phyloP scores from a whole-genome alignment of 2,113 vertebrate species.

The Strigops habroptila region DNA sequence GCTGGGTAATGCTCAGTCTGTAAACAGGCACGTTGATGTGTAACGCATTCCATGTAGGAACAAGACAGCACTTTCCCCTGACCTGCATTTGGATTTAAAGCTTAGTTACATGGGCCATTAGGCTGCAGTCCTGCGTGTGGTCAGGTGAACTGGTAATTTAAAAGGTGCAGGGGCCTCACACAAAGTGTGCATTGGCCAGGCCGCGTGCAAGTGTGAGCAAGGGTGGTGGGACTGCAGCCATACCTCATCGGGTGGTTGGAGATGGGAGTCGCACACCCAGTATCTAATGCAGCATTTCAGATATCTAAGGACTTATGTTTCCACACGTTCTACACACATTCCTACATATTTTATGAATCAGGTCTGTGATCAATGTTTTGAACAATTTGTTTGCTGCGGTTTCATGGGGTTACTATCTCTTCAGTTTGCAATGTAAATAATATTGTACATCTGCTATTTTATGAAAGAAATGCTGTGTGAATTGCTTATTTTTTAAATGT shows the following conservation, averaged over 20 bases:
- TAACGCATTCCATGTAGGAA: neutral
- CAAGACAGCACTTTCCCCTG: neutral
- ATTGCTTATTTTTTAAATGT: conserved; percentile 65
- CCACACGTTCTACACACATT: neutral
- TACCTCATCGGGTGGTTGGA: neutral
- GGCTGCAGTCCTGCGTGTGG: neutral
- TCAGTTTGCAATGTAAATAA: conserved; percentile 71
- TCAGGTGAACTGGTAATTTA: neutral
- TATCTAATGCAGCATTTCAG: neutral
- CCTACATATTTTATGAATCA: conserved; percentile 52
- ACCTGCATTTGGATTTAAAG: neutral
- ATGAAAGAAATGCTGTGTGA: conserved; percentile 58
- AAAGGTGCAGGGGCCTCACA: neutral
- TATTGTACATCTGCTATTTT: conserved; percentile 68
- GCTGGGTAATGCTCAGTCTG: neutral
- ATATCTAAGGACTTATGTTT: neutral
- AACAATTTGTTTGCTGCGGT: conserved; percentile 33
- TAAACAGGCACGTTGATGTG: fast-evolving
- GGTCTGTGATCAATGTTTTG: conserved; percentile 53
- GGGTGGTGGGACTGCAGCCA: neutral
- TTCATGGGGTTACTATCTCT: conserved; percentile 58
- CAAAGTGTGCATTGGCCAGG: no score
- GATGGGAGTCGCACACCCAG: neutral
- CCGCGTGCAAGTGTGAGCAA: neutral
- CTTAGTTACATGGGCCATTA: neutral